phyloP scores from a whole-genome alignment of 2,888 invertebrate genomes.

The Ceriagrion tenellum region DNA sequence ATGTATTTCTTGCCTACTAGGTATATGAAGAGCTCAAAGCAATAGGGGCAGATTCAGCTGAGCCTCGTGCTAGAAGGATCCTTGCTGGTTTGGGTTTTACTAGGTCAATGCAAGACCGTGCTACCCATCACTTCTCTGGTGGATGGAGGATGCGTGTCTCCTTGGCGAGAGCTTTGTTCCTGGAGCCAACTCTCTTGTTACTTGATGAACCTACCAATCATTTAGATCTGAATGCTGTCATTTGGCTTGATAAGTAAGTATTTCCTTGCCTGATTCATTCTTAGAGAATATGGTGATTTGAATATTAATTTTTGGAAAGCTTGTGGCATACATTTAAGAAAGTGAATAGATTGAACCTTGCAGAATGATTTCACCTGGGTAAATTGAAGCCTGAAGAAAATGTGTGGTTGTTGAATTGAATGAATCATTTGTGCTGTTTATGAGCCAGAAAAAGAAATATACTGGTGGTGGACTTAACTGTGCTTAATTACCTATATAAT shows the following conservation, averaged over 20 bases:
- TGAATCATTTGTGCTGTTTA: no score
- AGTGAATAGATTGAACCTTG: no score
- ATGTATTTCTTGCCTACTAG: slow-evolving; percentile 75
- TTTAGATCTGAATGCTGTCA: slow-evolving; percentile 99
- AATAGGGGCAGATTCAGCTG: slow-evolving; percentile 98
- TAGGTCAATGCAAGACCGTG: slow-evolving; percentile 86
- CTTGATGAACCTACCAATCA: slow-evolving; percentile 86
- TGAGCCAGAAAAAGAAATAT: no score
- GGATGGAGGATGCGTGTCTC: slow-evolving; percentile 87
- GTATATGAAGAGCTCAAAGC: slow-evolving; percentile 97
- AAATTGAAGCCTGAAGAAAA: no score
- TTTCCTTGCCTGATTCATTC: neutral
- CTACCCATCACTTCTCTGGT: slow-evolving; percentile 84
- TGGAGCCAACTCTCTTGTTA: slow-evolving; percentile 84
- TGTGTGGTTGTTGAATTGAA: no score
- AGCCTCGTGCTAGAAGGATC: slow-evolving; percentile 96
- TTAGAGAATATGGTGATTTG: no score
- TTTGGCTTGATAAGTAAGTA: slow-evolving; percentile 98
- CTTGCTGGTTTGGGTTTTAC: slow-evolving; percentile 98
- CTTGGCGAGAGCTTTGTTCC: slow-evolving; percentile 83
- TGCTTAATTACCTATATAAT: no score
- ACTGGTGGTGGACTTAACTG: no score
- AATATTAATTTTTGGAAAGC: no score
- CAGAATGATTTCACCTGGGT: no score
- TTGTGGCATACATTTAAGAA: no score